Evolutionary conservation across 2,888 invertebrate species (phyloP), one percentile per base, ranked within the genome.

Genomic region (Orchestes rusci): DNA sequence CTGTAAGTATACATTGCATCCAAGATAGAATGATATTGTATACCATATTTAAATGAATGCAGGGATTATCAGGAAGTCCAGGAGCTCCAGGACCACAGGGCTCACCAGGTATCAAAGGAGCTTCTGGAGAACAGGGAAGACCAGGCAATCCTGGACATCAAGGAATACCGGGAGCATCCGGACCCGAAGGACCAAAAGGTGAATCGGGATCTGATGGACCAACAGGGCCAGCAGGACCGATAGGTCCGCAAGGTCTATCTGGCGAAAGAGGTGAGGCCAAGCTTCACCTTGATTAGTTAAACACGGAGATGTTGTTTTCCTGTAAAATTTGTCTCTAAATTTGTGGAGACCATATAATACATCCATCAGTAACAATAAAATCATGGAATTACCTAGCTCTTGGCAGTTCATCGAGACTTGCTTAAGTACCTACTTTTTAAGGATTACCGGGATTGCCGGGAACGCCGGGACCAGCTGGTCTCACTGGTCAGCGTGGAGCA

Each of bases 81-180:
- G 88, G 88, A 23, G 74, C 76, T 55, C 76, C 81, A 60, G 89
- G 88, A 3, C 74, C 77, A 33, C 71, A 77, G 13, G 90, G 92
- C 23, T 63, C 74, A 19, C 72, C 80, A 31, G 89, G 89, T 29
- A 68, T 75, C 42, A 88, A 87, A 63, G 88, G 87, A 47, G 68
- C 75, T 15, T 65, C 73, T 1, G 86, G 87, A 28, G 85, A 86
- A 56, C 62, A 72, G 5, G 87, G 87, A 10, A 71, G 82, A 51
- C 71, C 79, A 2, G 87, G 86, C 4, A 66, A 73, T 28, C 69
- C 77, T 2, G 85, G 87, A 0, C 73, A 75, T 1, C 73, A 77
- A 43, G 89, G 90, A 2, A 70, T 76, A 15, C 79, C 82, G 19
- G 89, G 90, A 13, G 69, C 76, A 2, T 76, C 77, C 10, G 90